Evolutionary conservation across 2,888 invertebrate genomes (phyloP).

Genomic region (Cerastis leucographa): DNA sequence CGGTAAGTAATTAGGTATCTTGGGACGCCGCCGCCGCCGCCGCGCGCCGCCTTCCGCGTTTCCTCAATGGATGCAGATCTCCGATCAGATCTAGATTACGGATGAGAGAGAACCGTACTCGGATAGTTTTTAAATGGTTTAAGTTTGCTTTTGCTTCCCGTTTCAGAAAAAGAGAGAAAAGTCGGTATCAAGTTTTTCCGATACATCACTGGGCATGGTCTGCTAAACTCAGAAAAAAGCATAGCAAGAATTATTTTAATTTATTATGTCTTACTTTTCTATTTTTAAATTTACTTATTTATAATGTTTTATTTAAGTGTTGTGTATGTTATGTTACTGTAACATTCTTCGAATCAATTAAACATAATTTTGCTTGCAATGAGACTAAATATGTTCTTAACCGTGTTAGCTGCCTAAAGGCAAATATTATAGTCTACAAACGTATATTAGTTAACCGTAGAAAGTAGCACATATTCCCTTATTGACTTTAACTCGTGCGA

Average conservation of each 20-base stretch:
- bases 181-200: constrained; percentile 19
- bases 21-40: constrained; percentile 61
- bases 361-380: not conserved
- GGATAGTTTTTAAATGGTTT: constrained; percentile 56
- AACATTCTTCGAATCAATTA: not conserved
- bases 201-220: constrained; percentile 2
- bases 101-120: constrained; percentile 44
- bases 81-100: constrained; percentile 65
- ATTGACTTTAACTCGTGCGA: constrained; percentile 23
- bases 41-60: constrained; percentile 58
- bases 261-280: not conserved
- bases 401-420: not conserved
- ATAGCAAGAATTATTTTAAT: too few relatives aligned
- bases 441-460: not conserved
- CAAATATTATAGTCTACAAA: constrained; percentile 8
- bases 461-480: constrained; percentile 37
- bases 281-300: not conserved
- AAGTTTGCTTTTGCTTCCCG: constrained; percentile 49
- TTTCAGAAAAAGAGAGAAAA: constrained; percentile 28
- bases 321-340: not conserved
- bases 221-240: not conserved
- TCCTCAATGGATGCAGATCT: constrained; percentile 68
- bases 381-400: not conserved
- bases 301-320: not conserved
- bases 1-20: constrained; percentile 74